Evolutionary conservation across 2,888 invertebrate genomes (phyloP).

Genomic region (Drosophila infuscata): DNA sequence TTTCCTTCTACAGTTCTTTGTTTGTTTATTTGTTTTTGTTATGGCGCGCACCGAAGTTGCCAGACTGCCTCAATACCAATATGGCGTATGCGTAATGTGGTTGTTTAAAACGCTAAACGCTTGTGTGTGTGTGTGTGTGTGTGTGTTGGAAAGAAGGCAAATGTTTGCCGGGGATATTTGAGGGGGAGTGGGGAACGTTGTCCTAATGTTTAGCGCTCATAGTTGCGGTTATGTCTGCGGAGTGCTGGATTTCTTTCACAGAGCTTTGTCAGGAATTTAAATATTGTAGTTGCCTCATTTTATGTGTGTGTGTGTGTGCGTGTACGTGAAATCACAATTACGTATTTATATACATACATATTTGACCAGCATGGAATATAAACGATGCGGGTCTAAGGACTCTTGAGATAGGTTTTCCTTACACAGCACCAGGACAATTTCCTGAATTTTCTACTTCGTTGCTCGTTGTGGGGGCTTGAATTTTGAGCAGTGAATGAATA

Average conservation of each 20-base stretch:
- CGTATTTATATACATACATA: not conserved
- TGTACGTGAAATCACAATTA: conserved; percentile 12
- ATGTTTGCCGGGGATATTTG: conserved; percentile 4
- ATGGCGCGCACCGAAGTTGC: conserved; percentile 54
- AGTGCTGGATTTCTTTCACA: conserved; percentile 24
- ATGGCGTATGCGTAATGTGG: conserved; percentile 71
- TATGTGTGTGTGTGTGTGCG: not conserved
- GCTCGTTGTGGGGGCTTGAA: not conserved
- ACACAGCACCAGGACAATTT: not conserved
- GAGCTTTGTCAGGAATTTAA: conserved; percentile 42
- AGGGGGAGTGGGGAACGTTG: not conserved
- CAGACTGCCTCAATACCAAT: conserved; percentile 64
- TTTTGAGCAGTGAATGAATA: conserved; percentile 6
- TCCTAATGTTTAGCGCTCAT: conserved; percentile 35
- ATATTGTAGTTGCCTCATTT: conserved; percentile 27
- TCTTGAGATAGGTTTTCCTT: not conserved
- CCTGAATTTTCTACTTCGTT: conserved; percentile 23
- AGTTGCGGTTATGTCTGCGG: conserved; percentile 38
- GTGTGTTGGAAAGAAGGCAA: conserved; percentile 1
- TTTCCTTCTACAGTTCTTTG: conserved; percentile 50
- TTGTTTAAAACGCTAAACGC: conserved; percentile 50
- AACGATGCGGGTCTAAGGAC: not conserved
- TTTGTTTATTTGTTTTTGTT: conserved; percentile 61
- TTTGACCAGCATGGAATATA: conserved; percentile 1
- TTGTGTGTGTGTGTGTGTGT: conserved; percentile 3